A percentile compares a stretch with the other conserved stretches of the same genome.
phyloP scores from a whole-genome alignment of 2,888 invertebrate species.

The Balanococcus diminutus region DNA sequence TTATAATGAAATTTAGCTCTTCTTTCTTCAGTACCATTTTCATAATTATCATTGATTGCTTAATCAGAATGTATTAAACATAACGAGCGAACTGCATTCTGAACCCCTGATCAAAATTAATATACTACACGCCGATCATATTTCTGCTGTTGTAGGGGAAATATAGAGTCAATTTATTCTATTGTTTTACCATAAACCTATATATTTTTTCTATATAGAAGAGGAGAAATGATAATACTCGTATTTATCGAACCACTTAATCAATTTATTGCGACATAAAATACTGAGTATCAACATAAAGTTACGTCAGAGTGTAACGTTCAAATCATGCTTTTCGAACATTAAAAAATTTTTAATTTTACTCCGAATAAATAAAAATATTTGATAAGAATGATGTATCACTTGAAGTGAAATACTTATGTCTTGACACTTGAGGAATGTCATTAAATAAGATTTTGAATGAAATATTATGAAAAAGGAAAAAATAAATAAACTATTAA shows the following conservation, averaged over 20 bases:
- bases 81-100: not conserved
- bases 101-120: not conserved
- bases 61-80: not conserved
- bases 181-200: not conserved
- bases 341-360: not conserved
- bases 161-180: not conserved
- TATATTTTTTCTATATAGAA: slow-evolving; percentile 7
- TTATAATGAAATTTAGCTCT: not conserved
- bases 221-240: not conserved
- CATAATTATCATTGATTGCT: not conserved
- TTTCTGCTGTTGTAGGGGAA: not conserved
- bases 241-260: not conserved
- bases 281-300: not conserved
- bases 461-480: not conserved
- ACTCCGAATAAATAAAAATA: not conserved
- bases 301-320: not conserved
- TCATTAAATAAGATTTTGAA: not conserved
- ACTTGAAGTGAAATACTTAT: not conserved
- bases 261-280: not conserved
- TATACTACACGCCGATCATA: not conserved
- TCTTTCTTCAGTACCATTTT: not conserved
- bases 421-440: not conserved
- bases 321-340: not conserved
- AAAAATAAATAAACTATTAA: not conserved
- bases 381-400: not conserved